Base-by-base conservation (phyloP, 2,113 vertebrate genomes). In the Takifugu bimaculatus region DNA sequence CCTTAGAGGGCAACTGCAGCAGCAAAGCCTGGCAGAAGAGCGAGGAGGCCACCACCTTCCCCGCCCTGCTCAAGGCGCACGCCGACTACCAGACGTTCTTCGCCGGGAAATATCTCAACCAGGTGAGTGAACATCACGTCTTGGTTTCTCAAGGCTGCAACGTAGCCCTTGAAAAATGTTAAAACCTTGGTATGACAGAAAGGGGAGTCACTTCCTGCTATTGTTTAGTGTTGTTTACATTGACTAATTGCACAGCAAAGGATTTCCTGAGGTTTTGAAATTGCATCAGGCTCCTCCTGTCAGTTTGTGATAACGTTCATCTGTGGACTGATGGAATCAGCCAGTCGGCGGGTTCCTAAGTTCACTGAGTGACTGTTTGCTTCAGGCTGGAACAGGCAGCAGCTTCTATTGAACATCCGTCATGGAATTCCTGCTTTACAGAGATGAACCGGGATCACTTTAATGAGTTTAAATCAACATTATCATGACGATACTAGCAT, bases 61-160 rank as follows among this genome's bases (percentile, higher is more conserved):
- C 96, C 2, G 93, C 92, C 0, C 70, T 98, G 35, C 93, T 99
- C 53, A 91, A 87, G 66, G 63, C 72, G 1, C 32, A 74, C 29
- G 91, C 88, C 64, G 91, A 90, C 11, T 99, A 99, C 82, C 94
- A 96, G 60, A 99, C 97, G 0, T 99, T 99, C 84, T 98, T 98
- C 60, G 96, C 96, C 48, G 97, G 97, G 57, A 99, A 99, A 70
- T 98, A 99, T 63, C 91, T 99, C 51, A 99, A 98, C 77, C 93
- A 98, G 94, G 97, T 98, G 81, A 50, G 13, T 3, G 25, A 26
- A 4, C 9, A 26, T 2, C 0, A 2, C 4, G n/a, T 26, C 15
- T 15, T n/a, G 26, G 48, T n/a, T 45, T 45, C 13, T 45, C 44
- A 1, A 45, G 44, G 7, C 10, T 44, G 43, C 3, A 9, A 13